A percentile compares a stretch with the other conserved stretches of the same genome.
Evolutionary conservation across 2,888 invertebrate species (phyloP).

Genomic region (Gerris lacustris): DNA sequence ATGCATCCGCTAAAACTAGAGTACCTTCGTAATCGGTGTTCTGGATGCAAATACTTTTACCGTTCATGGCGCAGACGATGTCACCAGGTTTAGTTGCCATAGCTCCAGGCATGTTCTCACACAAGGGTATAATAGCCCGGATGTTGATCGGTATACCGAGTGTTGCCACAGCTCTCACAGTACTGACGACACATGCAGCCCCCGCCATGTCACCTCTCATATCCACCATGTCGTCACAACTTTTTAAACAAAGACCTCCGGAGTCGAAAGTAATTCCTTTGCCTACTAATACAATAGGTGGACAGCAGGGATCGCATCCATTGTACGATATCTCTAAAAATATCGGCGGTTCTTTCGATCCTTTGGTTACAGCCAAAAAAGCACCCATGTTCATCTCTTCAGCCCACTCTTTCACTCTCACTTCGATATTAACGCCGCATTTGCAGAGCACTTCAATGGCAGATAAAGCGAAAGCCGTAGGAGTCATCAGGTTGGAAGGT

Average conservation of each 20-base stretch:
- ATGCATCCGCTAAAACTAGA: conserved; percentile 64
- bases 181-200: conserved; percentile 62
- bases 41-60: conserved; percentile 60
- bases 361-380: conserved; percentile 61
- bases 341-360: conserved; percentile 64
- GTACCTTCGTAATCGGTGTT: conserved; percentile 69
- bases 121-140: conserved; percentile 59
- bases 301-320: conserved; percentile 44
- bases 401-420: conserved; percentile 61
- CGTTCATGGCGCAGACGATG: conserved; percentile 59
- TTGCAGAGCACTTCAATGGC: conserved; percentile 46
- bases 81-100: conserved; percentile 67
- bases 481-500: conserved; percentile 67
- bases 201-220: conserved; percentile 82
- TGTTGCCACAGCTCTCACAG: conserved; percentile 60
- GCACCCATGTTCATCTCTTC: conserved; percentile 66
- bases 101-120: conserved; percentile 69
- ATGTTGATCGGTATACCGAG: conserved; percentile 60
- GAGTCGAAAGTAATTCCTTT: conserved; percentile 55
- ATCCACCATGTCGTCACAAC: conserved; percentile 46
- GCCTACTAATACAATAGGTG: conserved; percentile 61
- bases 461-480: conserved; percentile 61
- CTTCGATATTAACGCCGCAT: conserved; percentile 49
- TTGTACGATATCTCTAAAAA: conserved; percentile 69
- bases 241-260: conserved; percentile 62